A percentile compares a stretch with the other conserved stretches of the same genome.
Evolutionary conservation across 2,888 invertebrate genomes (phyloP).

Genomic region (Arge pagana): DNA sequence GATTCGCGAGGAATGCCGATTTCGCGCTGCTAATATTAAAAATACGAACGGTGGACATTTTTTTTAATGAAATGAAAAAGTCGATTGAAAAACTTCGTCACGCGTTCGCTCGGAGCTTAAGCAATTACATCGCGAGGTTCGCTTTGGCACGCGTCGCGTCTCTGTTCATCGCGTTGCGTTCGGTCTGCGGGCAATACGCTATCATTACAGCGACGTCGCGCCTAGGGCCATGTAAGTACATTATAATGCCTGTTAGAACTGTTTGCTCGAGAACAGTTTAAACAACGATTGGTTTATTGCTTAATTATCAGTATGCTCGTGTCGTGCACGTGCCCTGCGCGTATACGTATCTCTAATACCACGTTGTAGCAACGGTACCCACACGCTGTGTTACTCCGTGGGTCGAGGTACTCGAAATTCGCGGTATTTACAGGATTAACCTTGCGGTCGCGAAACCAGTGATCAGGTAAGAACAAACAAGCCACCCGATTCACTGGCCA

Average conservation of each 20-base stretch:
- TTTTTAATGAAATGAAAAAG: too few relatives aligned
- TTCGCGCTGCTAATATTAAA: too few relatives aligned
- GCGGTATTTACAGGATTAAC: too few relatives aligned
- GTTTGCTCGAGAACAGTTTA: constrained; percentile 18
- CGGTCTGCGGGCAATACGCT: constrained; percentile 10
- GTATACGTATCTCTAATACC: constrained; percentile 5
- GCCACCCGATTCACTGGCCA: too few relatives aligned
- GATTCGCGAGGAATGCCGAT: too few relatives aligned
- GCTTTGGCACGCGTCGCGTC: not conserved
- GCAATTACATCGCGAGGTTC: too few relatives aligned
- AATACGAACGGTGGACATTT: too few relatives aligned
- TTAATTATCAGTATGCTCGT: constrained; percentile 21
- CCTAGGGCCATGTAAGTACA: constrained; percentile 13
- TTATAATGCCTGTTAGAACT: constrained; percentile 11
- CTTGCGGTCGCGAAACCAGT: too few relatives aligned
- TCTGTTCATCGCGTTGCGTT: constrained; percentile 4
- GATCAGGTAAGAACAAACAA: too few relatives aligned
- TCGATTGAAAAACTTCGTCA: constrained; percentile 14
- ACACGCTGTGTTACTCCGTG: too few relatives aligned
- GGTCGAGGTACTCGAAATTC: too few relatives aligned
- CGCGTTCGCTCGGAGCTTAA: constrained; percentile 1
- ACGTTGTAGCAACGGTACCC: too few relatives aligned
- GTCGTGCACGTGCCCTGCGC: not conserved
- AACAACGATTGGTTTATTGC: constrained; percentile 24
- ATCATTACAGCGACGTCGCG: constrained; percentile 17